Conservation (phyloP, 2,797 vertebrate species). For the Diplodus sargus region DNA sequence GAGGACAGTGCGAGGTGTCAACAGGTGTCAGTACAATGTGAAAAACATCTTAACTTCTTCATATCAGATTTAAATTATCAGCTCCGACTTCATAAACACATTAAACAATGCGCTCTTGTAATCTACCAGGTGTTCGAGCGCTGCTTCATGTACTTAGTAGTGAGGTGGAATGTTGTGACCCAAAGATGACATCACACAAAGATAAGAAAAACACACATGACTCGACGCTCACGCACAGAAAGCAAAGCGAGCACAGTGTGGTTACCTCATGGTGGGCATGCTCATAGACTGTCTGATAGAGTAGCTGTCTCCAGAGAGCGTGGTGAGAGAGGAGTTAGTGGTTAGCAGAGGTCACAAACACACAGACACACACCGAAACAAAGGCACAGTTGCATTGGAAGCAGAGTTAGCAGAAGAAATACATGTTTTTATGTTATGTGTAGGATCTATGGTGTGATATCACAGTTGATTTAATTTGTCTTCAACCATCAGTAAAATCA, state of each 20-base stretch:
- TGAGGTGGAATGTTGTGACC: neutral
- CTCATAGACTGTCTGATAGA: conserved; percentile 97
- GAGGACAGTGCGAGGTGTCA: neutral
- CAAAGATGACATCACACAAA: neutral
- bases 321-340: conserved; percentile 80
- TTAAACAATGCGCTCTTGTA: neutral
- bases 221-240: neutral
- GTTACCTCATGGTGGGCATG: conserved; percentile 99
- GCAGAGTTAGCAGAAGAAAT: neutral
- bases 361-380: conserved; percentile 15
- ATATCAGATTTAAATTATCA: neutral
- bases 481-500: neutral
- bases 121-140: neutral
- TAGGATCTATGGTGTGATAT: too few relatives aligned
- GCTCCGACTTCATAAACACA: neutral
- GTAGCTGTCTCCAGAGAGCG: conserved; percentile 90
- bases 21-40: neutral
- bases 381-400: neutral
- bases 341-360: conserved; percentile 69
- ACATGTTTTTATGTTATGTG: neutral
- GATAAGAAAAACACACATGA: neutral
- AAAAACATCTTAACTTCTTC: neutral
- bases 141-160: neutral
- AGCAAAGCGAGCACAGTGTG: neutral
- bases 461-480: neutral